Percentiles rank a stretch among this genome's conserved stretches.
Evolutionary conservation across 2,888 invertebrate genomes (phyloP).

Genomic region (Ryuthela nishihirai): DNA sequence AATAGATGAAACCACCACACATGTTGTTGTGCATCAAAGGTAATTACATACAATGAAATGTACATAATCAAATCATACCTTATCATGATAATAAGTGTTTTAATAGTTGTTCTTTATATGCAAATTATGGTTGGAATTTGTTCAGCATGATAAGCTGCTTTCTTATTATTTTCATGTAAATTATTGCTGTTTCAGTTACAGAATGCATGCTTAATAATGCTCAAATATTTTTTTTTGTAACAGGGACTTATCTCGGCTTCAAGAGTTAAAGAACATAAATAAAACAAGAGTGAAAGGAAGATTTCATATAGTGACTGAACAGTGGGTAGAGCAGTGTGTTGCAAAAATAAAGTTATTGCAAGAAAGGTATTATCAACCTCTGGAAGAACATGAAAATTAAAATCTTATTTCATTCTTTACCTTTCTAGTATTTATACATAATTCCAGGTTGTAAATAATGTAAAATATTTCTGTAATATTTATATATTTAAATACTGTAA

Average conservation of each 20-base stretch:
- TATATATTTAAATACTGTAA: too few species aligned
- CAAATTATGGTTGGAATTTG: too few species aligned
- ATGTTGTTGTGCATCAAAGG: slow-evolving; percentile 13
- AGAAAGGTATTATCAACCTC: slow-evolving; percentile 8
- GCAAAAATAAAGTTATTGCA: slow-evolving; percentile 11
- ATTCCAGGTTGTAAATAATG: too few species aligned
- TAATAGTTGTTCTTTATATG: too few species aligned
- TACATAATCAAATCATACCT: not conserved
- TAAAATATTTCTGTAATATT: too few species aligned
- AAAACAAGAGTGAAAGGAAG: not conserved
- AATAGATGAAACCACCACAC: slow-evolving; percentile 8
- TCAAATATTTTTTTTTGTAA: not conserved
- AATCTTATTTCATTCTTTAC: too few species aligned
- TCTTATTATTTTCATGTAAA: too few species aligned
- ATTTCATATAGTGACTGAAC: slow-evolving; percentile 19
- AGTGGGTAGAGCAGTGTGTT: slow-evolving; percentile 20
- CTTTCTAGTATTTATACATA: too few species aligned
- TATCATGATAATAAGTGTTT: not conserved
- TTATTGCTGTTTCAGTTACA: not conserved
- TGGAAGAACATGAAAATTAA: too few species aligned
- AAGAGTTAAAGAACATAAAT: not conserved
- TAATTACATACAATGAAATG: not conserved
- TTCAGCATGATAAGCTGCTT: too few species aligned
- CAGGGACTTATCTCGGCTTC: not conserved
- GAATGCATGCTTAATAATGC: not conserved